phyloP scores from a whole-genome alignment of 1,140 invertebrate species.

The Zaprionus africanus region DNA sequence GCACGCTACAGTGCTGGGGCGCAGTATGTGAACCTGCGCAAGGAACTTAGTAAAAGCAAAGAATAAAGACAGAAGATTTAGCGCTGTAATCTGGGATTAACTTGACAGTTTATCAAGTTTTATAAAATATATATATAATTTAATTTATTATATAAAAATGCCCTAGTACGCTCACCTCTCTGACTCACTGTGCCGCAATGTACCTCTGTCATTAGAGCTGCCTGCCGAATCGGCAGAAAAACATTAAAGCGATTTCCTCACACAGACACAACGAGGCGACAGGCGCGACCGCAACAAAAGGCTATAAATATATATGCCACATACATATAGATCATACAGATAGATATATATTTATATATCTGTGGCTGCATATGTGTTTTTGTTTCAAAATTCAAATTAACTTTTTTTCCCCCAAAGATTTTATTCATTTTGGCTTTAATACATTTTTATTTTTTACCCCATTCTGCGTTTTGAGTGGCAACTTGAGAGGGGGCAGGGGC shows the following conservation, averaged over 20 bases:
- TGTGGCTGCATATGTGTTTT: slow-evolving; percentile 51
- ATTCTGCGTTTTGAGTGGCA: slow-evolving; percentile 22
- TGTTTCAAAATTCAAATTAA: slow-evolving; percentile 46
- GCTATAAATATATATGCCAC: slow-evolving; percentile 73
- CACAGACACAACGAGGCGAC: slow-evolving; percentile 38
- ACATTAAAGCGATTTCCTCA: slow-evolving; percentile 74
- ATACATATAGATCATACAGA: slow-evolving; percentile 32
- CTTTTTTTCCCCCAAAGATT: slow-evolving; percentile 43
- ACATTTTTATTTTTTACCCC: slow-evolving; percentile 18
- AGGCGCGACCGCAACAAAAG: slow-evolving; percentile 72
- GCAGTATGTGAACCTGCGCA: slow-evolving; percentile 22
- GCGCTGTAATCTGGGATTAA: too few species aligned
- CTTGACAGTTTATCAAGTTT: not conserved
- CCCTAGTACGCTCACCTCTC: not conserved
- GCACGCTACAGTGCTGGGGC: slow-evolving; percentile 30
- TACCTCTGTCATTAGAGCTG: slow-evolving; percentile 68
- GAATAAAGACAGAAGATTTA: not conserved
- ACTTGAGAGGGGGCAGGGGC: slow-evolving; percentile 8
- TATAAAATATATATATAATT: not conserved
- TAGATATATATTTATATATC: slow-evolving; percentile 44
- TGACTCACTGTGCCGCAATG: slow-evolving; percentile 31
- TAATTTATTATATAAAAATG: not conserved
- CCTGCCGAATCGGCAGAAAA: slow-evolving; percentile 64
- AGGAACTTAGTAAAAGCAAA: not conserved
- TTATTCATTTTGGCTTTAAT: slow-evolving; percentile 44